These are phyloP conservation scores for Deilephila elpenor DNA, from an alignment of 2,888 invertebrate species.

Conservation along the genomic window DNA sequence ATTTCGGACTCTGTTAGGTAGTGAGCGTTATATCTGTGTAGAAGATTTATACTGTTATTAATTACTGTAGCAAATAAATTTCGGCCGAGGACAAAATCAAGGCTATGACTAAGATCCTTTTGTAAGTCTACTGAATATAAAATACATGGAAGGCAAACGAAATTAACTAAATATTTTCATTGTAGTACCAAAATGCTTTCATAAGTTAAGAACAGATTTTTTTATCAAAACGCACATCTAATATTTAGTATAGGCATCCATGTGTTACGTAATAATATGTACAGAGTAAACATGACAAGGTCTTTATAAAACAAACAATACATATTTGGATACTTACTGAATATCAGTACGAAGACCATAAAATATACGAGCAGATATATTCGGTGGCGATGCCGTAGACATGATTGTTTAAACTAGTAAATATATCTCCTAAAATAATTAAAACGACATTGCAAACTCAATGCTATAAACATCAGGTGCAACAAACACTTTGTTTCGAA, in stretches of 20 bases:
- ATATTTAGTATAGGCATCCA: neutral
- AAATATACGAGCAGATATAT: conserved; percentile 85
- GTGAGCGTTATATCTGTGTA: conserved; percentile 87
- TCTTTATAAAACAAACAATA: neutral
- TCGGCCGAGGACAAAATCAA: neutral
- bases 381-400: conserved; percentile 71
- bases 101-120: neutral
- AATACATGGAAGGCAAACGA: no score
- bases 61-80: conserved; percentile 4
- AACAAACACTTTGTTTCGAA: conserved; percentile 23
- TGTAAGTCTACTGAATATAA: neutral
- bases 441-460: conserved; percentile 39
- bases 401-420: conserved; percentile 49
- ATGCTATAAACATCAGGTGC: conserved; percentile 35
- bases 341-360: conserved; percentile 87
- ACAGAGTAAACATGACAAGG: neutral
- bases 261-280: conserved; percentile 9
- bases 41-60: neutral
- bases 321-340: conserved; percentile 63
- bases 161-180: no score
- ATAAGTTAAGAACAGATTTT: no score
- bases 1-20: conserved; percentile 90
- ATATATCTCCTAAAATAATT: conserved; percentile 49
- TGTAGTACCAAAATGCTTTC: no score
- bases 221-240: neutral